Evolutionary conservation across 2,113 vertebrate species (phyloP).

Genomic region (Myiopsitta monachus): DNA sequence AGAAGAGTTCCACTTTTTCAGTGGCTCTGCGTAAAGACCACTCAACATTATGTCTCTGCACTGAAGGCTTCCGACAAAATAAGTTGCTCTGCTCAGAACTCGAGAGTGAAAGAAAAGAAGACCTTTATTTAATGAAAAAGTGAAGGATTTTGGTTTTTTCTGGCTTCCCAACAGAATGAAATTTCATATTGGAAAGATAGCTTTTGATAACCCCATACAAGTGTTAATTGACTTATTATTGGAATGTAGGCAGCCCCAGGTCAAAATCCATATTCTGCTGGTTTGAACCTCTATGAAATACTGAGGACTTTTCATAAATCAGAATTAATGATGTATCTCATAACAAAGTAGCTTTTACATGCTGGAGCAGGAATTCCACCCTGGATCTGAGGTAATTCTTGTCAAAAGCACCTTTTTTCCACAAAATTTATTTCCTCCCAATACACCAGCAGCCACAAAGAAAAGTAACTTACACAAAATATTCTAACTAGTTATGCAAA

Average conservation of each 20-base stretch:
- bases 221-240: neutral
- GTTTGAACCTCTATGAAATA: neutral
- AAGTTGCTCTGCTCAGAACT: neutral
- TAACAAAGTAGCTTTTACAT: rapidly evolving
- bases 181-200: neutral
- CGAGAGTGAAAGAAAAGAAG: neutral
- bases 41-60: neutral
- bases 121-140: neutral
- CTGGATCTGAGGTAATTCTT: neutral
- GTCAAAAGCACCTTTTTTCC: neutral
- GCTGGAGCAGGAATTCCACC: neutral
- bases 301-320: neutral
- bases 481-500: neutral
- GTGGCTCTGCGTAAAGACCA: neutral
- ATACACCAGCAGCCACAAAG: neutral
- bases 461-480: neutral
- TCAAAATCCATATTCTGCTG: neutral
- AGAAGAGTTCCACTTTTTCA: neutral
- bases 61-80: neutral
- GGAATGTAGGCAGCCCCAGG: neutral
- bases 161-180: neutral
- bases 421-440: rapidly evolving
- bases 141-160: neutral
- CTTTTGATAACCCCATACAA: neutral
- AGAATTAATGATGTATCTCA: neutral